These are phyloP conservation scores for Zeus faber DNA, from an alignment of 2,113 vertebrate genomes.

Conservation along the genomic window DNA sequence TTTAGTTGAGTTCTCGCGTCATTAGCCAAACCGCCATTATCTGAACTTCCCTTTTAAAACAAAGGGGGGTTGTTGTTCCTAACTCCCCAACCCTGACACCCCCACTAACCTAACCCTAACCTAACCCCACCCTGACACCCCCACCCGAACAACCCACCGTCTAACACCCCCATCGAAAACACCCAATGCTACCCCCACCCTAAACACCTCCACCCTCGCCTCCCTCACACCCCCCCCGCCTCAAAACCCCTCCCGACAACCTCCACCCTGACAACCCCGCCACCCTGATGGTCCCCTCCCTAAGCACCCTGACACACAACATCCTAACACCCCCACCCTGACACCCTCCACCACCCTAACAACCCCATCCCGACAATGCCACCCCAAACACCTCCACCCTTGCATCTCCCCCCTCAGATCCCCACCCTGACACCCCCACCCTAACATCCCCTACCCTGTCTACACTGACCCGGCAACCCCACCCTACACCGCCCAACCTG, in stretches of 20 bases:
- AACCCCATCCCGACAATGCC: no score
- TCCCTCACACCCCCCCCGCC: not conserved
- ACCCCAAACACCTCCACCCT: not conserved
- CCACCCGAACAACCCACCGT: no score
- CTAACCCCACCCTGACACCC: no score
- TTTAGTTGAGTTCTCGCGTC: conserved; percentile 47
- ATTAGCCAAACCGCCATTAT: conserved; percentile 27
- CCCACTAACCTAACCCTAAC: no score
- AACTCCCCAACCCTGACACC: no score
- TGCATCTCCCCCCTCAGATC: not conserved
- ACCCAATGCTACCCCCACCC: not conserved
- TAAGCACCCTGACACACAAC: no score
- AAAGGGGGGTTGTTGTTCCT: no score
- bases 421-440: not conserved
- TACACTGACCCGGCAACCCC: not conserved
- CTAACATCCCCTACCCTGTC: not conserved
- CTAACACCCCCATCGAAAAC: no score
- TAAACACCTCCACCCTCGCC: not conserved
- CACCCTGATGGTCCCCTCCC: not conserved
- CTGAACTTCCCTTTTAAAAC: no score
- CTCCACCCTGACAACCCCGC: not conserved
- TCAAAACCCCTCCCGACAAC: not conserved
- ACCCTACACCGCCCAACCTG: no score
- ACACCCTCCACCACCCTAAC: no score
- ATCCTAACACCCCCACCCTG: no score